These are phyloP conservation scores for Clupea harengus DNA, from an alignment of 2,113 vertebrate genomes.

Conservation along the genomic window DNA sequence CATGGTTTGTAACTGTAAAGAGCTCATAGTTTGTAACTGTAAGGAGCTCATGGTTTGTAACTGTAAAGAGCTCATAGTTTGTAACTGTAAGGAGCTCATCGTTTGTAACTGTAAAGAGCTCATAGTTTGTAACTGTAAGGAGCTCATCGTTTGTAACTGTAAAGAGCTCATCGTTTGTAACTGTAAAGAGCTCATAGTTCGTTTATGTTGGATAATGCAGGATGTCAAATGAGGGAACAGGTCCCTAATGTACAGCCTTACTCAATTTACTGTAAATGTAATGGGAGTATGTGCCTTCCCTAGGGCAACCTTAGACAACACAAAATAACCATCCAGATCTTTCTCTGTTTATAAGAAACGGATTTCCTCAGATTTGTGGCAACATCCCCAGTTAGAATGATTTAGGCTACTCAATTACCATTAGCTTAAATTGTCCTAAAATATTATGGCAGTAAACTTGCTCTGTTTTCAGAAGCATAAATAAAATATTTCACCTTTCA, in stretches of 20 bases:
- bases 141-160: too few species aligned
- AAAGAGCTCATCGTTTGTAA: too few species aligned
- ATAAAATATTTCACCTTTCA: not conserved
- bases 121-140: too few species aligned
- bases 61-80: too few species aligned
- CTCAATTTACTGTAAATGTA: not conserved
- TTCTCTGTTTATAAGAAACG: not conserved
- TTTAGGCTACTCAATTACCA: not conserved
- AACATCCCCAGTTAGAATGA: not conserved
- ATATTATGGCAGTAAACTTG: not conserved
- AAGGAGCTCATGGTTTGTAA: too few species aligned
- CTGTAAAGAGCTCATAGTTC: too few species aligned
- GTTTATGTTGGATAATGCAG: not conserved
- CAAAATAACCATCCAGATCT: not conserved
- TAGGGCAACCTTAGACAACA: too few species aligned
- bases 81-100: too few species aligned
- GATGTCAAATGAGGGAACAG: not conserved
- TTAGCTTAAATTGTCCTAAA: not conserved
- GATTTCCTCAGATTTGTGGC: not conserved
- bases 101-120: too few species aligned
- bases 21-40: too few species aligned
- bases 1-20: too few species aligned
- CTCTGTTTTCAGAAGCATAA: not conserved
- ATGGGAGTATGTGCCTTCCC: not conserved
- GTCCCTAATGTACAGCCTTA: not conserved